These are phyloP conservation scores for Polydrusus cervinus DNA, from an alignment of 2,888 invertebrate genomes.

Conservation along the genomic window DNA sequence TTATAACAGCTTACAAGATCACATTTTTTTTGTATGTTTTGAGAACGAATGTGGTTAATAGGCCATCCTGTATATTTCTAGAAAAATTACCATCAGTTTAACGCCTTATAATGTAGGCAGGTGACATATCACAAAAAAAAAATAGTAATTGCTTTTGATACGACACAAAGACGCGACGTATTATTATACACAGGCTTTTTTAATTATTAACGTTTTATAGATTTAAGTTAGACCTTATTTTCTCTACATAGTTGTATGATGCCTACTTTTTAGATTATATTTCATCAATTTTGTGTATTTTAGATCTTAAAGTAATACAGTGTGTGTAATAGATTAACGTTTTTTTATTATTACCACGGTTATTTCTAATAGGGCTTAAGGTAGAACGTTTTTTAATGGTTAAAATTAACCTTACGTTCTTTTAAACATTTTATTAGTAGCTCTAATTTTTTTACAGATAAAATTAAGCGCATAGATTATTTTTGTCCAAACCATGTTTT, in stretches of 20 bases:
- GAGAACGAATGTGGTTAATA: too few relatives aligned
- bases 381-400: too few relatives aligned
- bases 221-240: slow-evolving; percentile 33
- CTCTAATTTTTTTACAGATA: too few relatives aligned
- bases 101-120: slow-evolving; percentile 32
- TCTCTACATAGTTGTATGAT: slow-evolving; percentile 22
- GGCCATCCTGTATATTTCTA: not conserved
- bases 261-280: slow-evolving; percentile 16
- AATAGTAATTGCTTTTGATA: slow-evolving; percentile 24
- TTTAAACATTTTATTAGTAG: too few relatives aligned
- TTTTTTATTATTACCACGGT: not conserved
- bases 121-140: slow-evolving; percentile 36
- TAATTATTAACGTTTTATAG: slow-evolving; percentile 29
- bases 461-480: too few relatives aligned
- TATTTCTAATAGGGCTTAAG: too few relatives aligned
- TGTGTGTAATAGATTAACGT: slow-evolving; percentile 25
- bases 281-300: slow-evolving; percentile 26
- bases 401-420: too few relatives aligned
- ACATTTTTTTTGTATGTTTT: too few relatives aligned
- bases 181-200: slow-evolving; percentile 23
- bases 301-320: slow-evolving; percentile 32
- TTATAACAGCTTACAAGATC: too few relatives aligned
- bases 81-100: not conserved
- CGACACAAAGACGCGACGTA: slow-evolving; percentile 11
- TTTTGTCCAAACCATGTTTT: too few relatives aligned